Conservation (phyloP, 35 echinoderm and acorn worm species). For the Lytechinus pictus region DNA sequence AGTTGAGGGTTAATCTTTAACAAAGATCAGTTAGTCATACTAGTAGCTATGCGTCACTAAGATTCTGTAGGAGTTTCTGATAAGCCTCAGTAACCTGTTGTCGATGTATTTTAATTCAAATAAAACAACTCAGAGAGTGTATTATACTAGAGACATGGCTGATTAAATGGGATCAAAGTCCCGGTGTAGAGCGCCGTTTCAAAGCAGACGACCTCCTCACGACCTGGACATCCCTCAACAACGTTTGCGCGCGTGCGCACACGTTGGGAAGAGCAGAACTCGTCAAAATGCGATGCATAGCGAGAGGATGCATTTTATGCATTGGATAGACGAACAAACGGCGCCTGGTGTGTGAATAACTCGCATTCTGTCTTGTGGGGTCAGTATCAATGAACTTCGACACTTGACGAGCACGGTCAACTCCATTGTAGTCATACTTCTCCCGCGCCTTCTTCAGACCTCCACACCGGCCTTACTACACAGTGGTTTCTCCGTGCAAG, state of each 20-base stretch:
- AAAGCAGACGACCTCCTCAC: background rate
- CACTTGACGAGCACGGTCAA: background rate
- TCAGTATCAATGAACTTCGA: background rate
- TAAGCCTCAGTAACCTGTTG: background rate
- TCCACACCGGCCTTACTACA: background rate
- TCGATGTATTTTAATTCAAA: background rate
- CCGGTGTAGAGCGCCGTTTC: background rate
- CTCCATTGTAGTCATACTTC: background rate
- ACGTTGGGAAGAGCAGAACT: background rate
- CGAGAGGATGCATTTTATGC: background rate
- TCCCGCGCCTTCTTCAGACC: background rate
- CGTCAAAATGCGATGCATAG: background rate
- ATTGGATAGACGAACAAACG: background rate
- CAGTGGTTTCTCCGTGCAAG: background rate
- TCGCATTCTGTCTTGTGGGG: background rate
- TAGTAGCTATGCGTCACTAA: background rate
- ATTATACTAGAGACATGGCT: background rate
- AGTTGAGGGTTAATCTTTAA: background rate
- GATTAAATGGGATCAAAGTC: background rate
- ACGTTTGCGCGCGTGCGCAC: background rate
- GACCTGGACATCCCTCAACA: background rate
- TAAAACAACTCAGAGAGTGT: background rate
- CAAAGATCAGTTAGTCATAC: background rate
- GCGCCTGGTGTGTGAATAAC: background rate
- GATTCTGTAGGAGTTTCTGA: background rate